These are phyloP conservation scores for Pycnomerus fuliginosus DNA, from an alignment of 2,888 invertebrate genomes.

Conservation along the genomic window DNA sequence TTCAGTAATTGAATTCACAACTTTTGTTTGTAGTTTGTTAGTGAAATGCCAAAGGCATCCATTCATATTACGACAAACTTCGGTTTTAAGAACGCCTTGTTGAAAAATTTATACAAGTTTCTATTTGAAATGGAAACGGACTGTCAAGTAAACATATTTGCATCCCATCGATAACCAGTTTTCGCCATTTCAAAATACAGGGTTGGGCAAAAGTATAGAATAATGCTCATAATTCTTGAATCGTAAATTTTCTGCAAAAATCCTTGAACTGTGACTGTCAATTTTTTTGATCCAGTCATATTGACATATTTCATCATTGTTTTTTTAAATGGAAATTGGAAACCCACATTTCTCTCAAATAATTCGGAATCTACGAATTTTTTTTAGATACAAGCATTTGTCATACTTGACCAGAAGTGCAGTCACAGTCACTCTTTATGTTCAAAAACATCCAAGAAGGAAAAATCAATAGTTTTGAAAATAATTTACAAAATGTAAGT, in stretches of 20 bases:
- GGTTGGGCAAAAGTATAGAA: too few species aligned
- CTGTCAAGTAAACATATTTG: slow-evolving; percentile 15
- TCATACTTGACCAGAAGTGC: too few species aligned
- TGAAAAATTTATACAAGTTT: slow-evolving; percentile 23
- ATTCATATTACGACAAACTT: slow-evolving; percentile 34
- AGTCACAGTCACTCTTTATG: too few species aligned
- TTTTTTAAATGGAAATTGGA: too few species aligned
- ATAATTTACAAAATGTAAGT: neutral
- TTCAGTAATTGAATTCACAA: slow-evolving; percentile 40
- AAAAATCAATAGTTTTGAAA: neutral
- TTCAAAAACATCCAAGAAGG: neutral
- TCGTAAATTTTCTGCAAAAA: too few species aligned
- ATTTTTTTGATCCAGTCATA: too few species aligned
- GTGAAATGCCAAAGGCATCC: slow-evolving; percentile 32
- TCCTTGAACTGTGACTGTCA: too few species aligned
- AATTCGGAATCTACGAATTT: too few species aligned
- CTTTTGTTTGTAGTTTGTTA: slow-evolving; percentile 39
- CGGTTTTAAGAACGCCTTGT: slow-evolving; percentile 19
- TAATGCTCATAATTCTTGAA: too few species aligned
- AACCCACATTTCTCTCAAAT: too few species aligned
- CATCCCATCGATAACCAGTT: slow-evolving; percentile 5
- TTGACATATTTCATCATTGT: too few species aligned
- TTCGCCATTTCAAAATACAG: neutral
- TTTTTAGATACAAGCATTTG: too few species aligned
- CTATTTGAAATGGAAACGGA: slow-evolving; percentile 10